phyloP scores from a whole-genome alignment of 2,797 vertebrate species.

The Periparus ater region DNA sequence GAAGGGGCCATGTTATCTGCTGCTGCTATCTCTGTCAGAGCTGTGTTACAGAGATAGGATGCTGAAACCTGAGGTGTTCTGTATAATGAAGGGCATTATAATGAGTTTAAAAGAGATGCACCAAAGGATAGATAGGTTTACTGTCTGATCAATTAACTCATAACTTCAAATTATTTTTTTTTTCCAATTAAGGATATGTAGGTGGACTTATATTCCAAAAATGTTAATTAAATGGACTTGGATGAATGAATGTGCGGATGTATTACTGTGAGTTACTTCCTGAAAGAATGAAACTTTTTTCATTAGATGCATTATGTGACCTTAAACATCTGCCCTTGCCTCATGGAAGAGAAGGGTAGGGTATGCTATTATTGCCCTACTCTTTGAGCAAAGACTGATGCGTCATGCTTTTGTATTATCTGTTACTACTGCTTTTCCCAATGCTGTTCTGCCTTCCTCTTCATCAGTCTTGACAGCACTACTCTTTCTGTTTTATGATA shows the following conservation, averaged over 20 bases:
- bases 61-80: background rate
- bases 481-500: background rate
- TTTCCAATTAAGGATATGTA: background rate
- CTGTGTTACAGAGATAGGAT: background rate
- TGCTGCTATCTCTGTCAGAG: background rate
- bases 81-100: background rate
- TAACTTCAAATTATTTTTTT: background rate
- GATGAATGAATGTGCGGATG: background rate
- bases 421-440: background rate
- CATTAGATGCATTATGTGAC: rapidly evolving
- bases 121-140: background rate
- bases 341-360: background rate
- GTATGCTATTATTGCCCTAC: background rate
- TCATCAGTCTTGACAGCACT: background rate
- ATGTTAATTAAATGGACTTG: background rate
- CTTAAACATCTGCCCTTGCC: background rate
- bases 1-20: background rate
- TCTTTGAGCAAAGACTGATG: background rate
- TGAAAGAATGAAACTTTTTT: background rate
- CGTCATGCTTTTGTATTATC: background rate
- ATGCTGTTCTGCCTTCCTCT: background rate
- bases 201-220: background rate
- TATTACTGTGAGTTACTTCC: background rate
- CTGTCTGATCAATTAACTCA: background rate
- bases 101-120: background rate